Conservation (phyloP, 2,113 vertebrate genomes). For the Gavia stellata region DNA sequence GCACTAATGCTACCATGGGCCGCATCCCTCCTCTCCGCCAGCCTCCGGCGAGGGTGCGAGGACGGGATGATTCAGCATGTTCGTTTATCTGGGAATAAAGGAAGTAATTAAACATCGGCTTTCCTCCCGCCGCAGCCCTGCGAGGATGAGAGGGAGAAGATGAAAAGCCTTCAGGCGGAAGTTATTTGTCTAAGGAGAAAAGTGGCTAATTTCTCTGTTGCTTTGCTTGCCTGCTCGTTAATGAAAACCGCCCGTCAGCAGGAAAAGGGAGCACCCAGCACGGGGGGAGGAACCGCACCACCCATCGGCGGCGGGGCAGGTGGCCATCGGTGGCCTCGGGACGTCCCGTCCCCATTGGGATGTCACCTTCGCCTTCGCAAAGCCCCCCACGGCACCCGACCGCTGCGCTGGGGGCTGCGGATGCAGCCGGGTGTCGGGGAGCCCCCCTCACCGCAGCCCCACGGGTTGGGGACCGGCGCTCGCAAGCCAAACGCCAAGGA, state of each 20-base stretch:
- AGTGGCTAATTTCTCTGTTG: conserved; percentile 29
- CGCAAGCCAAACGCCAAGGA: neutral
- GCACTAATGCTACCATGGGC: neutral
- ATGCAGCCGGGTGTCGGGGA: neutral
- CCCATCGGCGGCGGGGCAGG: neutral
- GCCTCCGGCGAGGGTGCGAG: neutral
- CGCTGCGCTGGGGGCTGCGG: neutral
- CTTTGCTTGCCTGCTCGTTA: conserved; percentile 4
- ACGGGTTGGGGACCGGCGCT: accelerated
- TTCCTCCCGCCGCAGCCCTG: neutral
- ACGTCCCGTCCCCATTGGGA: neutral
- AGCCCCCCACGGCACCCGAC: accelerated
- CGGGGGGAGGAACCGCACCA: neutral
- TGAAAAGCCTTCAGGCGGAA: conserved; percentile 52
- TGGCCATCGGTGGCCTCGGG: neutral
- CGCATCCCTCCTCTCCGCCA: neutral
- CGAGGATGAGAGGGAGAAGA: conserved; percentile 25
- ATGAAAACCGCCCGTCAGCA: conserved; percentile 11
- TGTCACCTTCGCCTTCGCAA: neutral
- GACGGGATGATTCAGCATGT: conserved; percentile 45
- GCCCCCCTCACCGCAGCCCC: accelerated
- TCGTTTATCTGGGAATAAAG: conserved; percentile 13
- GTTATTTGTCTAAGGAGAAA: conserved; percentile 55
- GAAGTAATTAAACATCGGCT: conserved; percentile 53
- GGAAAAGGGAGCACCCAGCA: neutral